Base-by-base conservation (phyloP, 2,113 vertebrate genomes). In the Plestiodon gilberti region DNA sequence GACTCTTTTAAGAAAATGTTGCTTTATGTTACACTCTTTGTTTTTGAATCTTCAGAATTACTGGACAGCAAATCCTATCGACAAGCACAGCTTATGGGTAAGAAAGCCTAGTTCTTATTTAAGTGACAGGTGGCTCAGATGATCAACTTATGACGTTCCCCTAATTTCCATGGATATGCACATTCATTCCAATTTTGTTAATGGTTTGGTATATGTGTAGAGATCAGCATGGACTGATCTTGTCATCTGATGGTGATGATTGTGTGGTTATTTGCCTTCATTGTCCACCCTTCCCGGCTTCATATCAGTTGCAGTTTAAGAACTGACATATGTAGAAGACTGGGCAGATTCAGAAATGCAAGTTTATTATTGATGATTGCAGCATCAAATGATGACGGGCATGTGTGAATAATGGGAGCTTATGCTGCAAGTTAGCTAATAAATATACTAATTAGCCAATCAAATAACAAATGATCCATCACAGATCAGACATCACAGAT, bases 51-150 rank as follows among this genome's bases (percentile, higher is more conserved):
- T 70, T 9, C 90, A 97, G 97, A 97, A 67, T 82, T 96, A 84
- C 79, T 96, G 91, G 96, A 97, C 78, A 96, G 95, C 90, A 97
- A 97, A 95, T 90, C 95, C 13, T 96, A 96, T 89, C 96, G 97
- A 81, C 93, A 96, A 86, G 94, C 96, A 90, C 96, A 97, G 90
- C 95, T 97, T 92, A 93, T 40, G 96, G 43, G 97, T 97, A 96
- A 96, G 96, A 78, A 88, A 30, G 3, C 78, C 30, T 52, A 62
- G 62, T 70, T 18, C 69, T 43, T 3, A 70, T 85, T 61, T 71
- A 80, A 38, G 7, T 2, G 6, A n/a, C n/a, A 71, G 25, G 43
- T 70, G 18, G 3, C 30, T 85, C 11, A 48, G 43, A 48, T 48
- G 43, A 8, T 48, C 8, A 48, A 48, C 43, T 48, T 48, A 48